Percentiles rank a stretch among this genome's conserved stretches.
Conservation (phyloP, 1,140 invertebrate species). For the Cydia pomonella region DNA sequence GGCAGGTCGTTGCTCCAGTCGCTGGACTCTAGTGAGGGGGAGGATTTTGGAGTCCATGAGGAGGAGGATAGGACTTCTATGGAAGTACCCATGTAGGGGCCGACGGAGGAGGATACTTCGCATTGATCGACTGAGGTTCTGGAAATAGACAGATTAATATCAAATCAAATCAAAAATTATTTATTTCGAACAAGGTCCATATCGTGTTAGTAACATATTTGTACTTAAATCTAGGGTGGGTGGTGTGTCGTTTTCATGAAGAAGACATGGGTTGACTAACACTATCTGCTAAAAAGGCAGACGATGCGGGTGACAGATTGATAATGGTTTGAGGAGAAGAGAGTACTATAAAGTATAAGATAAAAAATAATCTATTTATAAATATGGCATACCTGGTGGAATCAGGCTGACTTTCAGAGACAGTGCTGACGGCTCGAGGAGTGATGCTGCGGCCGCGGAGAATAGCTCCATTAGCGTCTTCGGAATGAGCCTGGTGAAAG, state of each 20-base stretch:
- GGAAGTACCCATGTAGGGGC: conserved; percentile 51
- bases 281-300: too few species aligned
- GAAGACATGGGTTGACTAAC: too few species aligned
- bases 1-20: conserved; percentile 46
- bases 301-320: too few species aligned
- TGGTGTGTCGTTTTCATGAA: too few species aligned
- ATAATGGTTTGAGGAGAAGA: too few species aligned
- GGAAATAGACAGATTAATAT: conserved; percentile 35
- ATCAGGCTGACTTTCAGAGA: conserved; percentile 40
- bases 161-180: too few species aligned
- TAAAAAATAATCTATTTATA: too few species aligned
- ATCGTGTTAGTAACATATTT: too few species aligned
- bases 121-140: conserved; percentile 55
- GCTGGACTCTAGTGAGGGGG: conserved; percentile 39
- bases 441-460: conserved; percentile 32
- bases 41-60: conserved; percentile 41
- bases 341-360: too few species aligned
- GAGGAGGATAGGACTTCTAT: conserved; percentile 42
- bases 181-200: too few species aligned
- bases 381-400: conserved; percentile 41
- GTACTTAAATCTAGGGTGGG: too few species aligned
- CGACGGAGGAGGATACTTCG: conserved; percentile 65
- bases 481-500: conserved; percentile 57
- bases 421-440: conserved; percentile 31
- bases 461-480: conserved; percentile 39